phyloP scores from a whole-genome alignment of 2,888 invertebrate species.

The Luffia ferchaultella region DNA sequence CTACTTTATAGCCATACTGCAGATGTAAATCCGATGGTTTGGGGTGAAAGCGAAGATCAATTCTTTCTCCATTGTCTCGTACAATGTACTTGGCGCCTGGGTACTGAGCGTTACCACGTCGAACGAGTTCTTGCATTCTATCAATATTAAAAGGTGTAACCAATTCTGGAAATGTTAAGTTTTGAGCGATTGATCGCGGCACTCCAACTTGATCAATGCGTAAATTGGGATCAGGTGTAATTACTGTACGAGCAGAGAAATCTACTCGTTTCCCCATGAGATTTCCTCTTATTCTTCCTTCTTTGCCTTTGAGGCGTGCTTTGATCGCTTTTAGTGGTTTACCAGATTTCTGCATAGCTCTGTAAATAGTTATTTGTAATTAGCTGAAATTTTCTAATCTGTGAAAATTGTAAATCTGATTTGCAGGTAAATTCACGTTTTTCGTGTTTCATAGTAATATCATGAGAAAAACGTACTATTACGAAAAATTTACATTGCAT shows the following conservation, averaged over 20 bases:
- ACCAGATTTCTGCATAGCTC: conserved; percentile 99
- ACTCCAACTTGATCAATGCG: conserved; percentile 98
- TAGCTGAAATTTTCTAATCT: not conserved
- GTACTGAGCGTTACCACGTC: conserved; percentile 97
- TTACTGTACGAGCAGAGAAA: conserved; percentile 98
- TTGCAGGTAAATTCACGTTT: not conserved
- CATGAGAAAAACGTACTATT: not conserved
- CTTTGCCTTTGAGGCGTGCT: conserved; percentile 96
- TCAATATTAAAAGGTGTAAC: conserved; percentile 99
- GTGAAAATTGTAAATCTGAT: not conserved
- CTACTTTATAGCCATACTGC: conserved; percentile 95
- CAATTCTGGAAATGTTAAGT: conserved; percentile 98
- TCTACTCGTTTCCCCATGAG: conserved; percentile 99
- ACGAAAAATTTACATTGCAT: not conserved
- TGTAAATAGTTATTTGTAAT: conserved; percentile 29
- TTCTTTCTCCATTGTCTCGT: conserved; percentile 97
- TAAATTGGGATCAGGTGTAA: conserved; percentile 95
- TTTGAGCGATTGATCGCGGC: conserved; percentile 97
- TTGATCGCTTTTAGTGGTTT: conserved; percentile 98
- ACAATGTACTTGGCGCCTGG: conserved; percentile 99
- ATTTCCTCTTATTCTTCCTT: conserved; percentile 98
- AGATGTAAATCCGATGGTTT: conserved; percentile 96
- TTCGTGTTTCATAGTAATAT: not conserved
- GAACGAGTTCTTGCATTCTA: conserved; percentile 90
- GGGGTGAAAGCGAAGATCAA: conserved; percentile 97